Evolutionary conservation across 2,797 vertebrate genomes (phyloP).

Genomic region (Parauchenoglanis punctatus): DNA sequence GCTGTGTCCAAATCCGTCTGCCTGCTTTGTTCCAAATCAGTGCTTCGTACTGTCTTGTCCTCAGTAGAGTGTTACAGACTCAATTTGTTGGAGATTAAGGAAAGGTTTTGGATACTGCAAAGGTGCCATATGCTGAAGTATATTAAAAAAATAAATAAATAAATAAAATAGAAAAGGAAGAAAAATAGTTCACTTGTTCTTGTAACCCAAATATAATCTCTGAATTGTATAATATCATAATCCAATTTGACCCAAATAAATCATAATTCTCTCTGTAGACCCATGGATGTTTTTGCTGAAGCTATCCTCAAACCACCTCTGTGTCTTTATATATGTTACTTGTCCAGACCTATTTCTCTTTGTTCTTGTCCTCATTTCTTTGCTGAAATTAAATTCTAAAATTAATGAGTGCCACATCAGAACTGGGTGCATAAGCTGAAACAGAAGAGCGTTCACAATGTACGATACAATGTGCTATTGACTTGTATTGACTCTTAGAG

Average conservation of each 20-base stretch:
- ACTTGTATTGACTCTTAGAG: background rate
- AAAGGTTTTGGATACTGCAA: slow-evolving; percentile 49
- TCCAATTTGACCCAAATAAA: background rate
- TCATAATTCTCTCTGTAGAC: slow-evolving; percentile 1
- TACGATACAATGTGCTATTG: background rate
- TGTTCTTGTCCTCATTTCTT: slow-evolving; percentile 71
- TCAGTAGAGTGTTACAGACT: slow-evolving; percentile 54
- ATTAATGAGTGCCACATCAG: slow-evolving; percentile 72
- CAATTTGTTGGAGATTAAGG: slow-evolving; percentile 68
- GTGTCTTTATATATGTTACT: slow-evolving; percentile 33
- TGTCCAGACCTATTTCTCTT: slow-evolving; percentile 52
- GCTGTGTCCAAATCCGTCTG: slow-evolving; percentile 34
- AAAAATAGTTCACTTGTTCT: background rate
- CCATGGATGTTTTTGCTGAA: background rate
- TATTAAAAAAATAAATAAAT: no score
- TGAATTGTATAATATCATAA: background rate
- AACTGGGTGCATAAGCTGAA: slow-evolving; percentile 59
- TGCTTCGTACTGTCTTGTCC: slow-evolving; percentile 40
- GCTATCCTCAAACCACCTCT: slow-evolving; percentile 54
- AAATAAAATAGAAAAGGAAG: no score
- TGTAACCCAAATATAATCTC: background rate
- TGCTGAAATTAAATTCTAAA: slow-evolving; percentile 78
- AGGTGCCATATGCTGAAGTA: no score
- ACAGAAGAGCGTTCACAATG: slow-evolving; percentile 36
- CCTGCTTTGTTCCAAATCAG: slow-evolving; percentile 50